Evolutionary conservation across 1,140 invertebrate species (phyloP), one percentile per base, ranked within the genome.

Genomic region (Lethrus apterus): DNA sequence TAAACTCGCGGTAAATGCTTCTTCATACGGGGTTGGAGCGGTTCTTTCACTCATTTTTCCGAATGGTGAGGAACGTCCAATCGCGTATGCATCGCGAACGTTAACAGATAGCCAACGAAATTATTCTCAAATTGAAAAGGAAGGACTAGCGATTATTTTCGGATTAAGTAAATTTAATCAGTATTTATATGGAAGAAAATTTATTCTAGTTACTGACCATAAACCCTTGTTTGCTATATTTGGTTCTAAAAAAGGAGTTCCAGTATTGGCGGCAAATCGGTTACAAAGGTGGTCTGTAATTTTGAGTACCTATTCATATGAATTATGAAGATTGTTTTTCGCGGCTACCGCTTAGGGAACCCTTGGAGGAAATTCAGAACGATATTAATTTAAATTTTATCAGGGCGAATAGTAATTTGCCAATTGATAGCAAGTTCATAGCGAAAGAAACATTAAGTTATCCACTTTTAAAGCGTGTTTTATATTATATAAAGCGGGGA

Each of bases 141-240:
- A 80, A 61, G 70, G 68, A 8, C 49, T 74, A 9, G 65, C 66
- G 1, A 67, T 79, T 9, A 42, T 75, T 1, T 77, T 60, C 54
- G 68, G 63, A 2, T 62, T 78, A 4, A 64, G 65, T 42, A 72
- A 71, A 56, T 78, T 78, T 54, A 63, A 72, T 29, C 51, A 70
- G 24, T 78, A 70, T 52, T 34, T 80, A 3, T 67, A 61, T 52
- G 73, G 75, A 19, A 48, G 64, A 9, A 36, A 60, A 17, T 78
- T 78, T 58, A 56, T 56, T 4, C 43, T 76, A 11, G 48, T 57
- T 21, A 72, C 70, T 0, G 74, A 77, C 51, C 70, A 75, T 50
- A 59, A 70, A 40, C 70, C 71, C 8, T 53, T 77, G 8, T 35
- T 69, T 1, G 44, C 51, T 2, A 61, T 74, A 26, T 72, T 74